A percentile compares a stretch with the other conserved stretches of the same genome.
These are phyloP conservation scores for Poecilia latipinna DNA, from an alignment of 2,113 vertebrate species.

Conservation along the genomic window DNA sequence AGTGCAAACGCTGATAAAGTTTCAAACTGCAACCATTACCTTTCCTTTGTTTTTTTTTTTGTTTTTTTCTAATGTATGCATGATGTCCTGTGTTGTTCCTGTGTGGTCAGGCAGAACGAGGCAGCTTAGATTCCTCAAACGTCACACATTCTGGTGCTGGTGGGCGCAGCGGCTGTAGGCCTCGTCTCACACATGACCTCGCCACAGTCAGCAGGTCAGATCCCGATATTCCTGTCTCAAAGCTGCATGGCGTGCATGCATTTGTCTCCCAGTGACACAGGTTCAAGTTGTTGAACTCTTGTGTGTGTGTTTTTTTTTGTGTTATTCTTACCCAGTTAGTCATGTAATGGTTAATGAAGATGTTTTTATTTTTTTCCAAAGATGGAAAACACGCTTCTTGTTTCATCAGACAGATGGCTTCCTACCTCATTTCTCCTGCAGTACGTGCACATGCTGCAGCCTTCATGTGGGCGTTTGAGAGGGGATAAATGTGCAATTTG, in stretches of 20 bases:
- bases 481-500: slow-evolving; percentile 36
- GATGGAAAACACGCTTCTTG: slow-evolving; percentile 16
- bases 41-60: not conserved
- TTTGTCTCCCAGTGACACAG: slow-evolving; percentile 30
- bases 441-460: not conserved
- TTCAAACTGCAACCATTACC: not conserved
- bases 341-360: slow-evolving; percentile 1
- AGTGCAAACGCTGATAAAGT: not conserved
- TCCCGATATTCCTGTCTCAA: slow-evolving; percentile 70
- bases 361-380: slow-evolving; percentile 11
- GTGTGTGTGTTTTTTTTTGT: slow-evolving; percentile 6
- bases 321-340: not conserved
- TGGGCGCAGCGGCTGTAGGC: slow-evolving; percentile 44
- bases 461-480: slow-evolving; percentile 13
- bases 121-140: slow-evolving; percentile 62
- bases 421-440: slow-evolving; percentile 24
- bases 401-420: slow-evolving; percentile 38
- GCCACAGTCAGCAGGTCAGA: slow-evolving; percentile 67
- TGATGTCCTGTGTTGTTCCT: slow-evolving; percentile 20
- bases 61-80: not conserved
- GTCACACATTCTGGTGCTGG: slow-evolving; percentile 66
- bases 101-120: slow-evolving; percentile 38
- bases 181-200: slow-evolving; percentile 65
- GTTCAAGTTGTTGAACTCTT: slow-evolving; percentile 20
- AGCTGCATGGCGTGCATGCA: slow-evolving; percentile 36